Base-by-base conservation (phyloP, 1,140 invertebrate genomes). In the Lutraria rhynchaena region DNA sequence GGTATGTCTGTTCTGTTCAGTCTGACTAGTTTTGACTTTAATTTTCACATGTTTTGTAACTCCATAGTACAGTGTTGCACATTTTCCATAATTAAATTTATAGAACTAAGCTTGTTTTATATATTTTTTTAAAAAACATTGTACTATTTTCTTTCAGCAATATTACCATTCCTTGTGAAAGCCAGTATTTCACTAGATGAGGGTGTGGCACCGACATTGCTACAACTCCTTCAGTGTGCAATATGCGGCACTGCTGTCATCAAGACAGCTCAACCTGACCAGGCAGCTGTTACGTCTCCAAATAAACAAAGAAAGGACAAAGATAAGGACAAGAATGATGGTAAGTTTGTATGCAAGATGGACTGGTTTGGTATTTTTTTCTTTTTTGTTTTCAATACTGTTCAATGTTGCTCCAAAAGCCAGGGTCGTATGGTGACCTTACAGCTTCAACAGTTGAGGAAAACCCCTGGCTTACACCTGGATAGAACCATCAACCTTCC, bases 181-280 rank as follows among this genome's bases (percentile, higher is more conserved):
- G 95, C 96, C 53, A 96, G 96, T 86, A 96, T 96, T 83, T 93
- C 96, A 35, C 92, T 99, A 35, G 97, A 99, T 90, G 98, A 99
- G 93, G 97, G 98, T 55, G 97, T 99, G 4, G 96, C 97, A 77
- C 96, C 97, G 49, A 97, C 97, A 11, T 95, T 98, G 60, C 93
- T 99, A 29, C 97, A 98, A 90, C 93, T 99, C 22, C 92, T 99
- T 9, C 97, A 98, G 88, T 95, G 95, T 86, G 97, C 97, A 3
- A 94, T 98, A 29, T 97, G 97, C 92, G 91, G 92, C 5, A 84
- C 85, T 33, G 90, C 90, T 82, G 71, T 75, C 80, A 81, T 82
- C 58, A 73, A 70, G 60, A 94, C 86, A 1, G 60, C 80, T 15
- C 81, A 81, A 7, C 67, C 75, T 13, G 74, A 65, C 19, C 80